Evolutionary conservation across 1,140 invertebrate genomes (phyloP), one percentile per base, ranked within the genome.

Genomic region (Rhyacophila brunnea): DNA sequence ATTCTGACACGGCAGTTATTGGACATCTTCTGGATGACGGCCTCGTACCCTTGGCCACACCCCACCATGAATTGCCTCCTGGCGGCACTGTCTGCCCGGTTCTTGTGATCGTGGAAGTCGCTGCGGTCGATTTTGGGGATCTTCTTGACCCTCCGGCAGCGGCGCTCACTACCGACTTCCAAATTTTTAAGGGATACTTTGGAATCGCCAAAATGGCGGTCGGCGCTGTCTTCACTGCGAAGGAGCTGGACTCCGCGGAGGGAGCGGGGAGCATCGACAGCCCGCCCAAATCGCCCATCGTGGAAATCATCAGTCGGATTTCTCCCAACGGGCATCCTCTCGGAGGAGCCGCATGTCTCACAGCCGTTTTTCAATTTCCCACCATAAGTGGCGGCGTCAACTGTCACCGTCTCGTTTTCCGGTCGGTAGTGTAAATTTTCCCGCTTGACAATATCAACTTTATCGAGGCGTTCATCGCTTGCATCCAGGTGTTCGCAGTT

Each of bases 181-280:
- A 44, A 54, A 54, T 32, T 65, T 18, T 49, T 46, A 60, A 10
- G 73, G 67, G 19, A 68, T 59, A 32, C 71, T 69, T 68, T 52
- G 6, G 38, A 52, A 40, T 5, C 3, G n/a, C 11, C 53, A 42
- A 19, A 20, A 59, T 51, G 10, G 48, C 35, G 46, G 28, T 44
- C n/a, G 11, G 40, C 43, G 11, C 43, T 57, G 38, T 57, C 42
- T 36, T 11, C 45, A 11, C 18, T 46, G n/a, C 20, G 44, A 28
- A 3, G 4, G 23, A 28, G 3, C 9, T n/a, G n/a, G n/a, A n/a
- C n/a, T n/a, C n/a, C n/a, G n/a, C n/a, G n/a, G n/a, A n/a, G n/a
- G n/a, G n/a, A n/a, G n/a, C n/a, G n/a, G n/a, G n/a, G n/a, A n/a
- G n/a, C n/a, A n/a, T 28, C 23, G 9, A 9, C 23, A 28, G 23